phyloP scores from a whole-genome alignment of 2,113 vertebrate species.

The Oreochromis aureus region DNA sequence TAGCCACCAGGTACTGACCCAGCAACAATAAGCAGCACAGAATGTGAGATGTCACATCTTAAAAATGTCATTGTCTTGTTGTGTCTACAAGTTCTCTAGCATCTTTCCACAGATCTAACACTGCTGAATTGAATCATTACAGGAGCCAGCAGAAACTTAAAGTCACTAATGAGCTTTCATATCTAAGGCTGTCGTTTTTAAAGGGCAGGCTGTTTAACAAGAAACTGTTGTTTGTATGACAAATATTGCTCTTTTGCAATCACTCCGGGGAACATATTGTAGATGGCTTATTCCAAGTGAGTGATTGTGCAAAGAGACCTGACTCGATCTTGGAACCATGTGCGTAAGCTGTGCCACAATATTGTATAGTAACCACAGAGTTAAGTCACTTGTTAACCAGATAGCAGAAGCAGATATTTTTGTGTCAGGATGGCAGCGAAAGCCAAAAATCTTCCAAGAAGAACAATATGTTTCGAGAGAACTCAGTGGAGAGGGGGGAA shows the following conservation, averaged over 20 bases:
- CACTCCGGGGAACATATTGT: background rate
- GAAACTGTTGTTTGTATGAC: background rate
- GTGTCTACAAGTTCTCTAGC: background rate
- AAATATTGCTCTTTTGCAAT: background rate
- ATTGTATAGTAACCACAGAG: background rate
- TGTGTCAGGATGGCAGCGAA: background rate
- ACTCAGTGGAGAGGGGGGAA: background rate
- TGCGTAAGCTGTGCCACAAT: background rate
- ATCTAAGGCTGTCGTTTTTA: background rate
- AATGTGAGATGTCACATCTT: slow-evolving; percentile 14
- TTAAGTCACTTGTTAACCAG: background rate
- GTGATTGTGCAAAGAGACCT: background rate
- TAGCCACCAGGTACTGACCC: background rate
- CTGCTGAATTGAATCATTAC: background rate
- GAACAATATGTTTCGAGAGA: background rate
- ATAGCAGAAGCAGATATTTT: background rate
- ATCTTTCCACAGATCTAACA: background rate
- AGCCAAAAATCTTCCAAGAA: background rate
- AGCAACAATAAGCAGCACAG: background rate
- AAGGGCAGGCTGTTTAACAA: background rate
- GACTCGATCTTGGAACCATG: background rate
- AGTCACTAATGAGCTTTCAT: background rate
- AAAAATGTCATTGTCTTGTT: slow-evolving; percentile 8
- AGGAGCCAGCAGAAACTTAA: background rate
- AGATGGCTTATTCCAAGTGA: background rate